A percentile compares a stretch with the other conserved stretches of the same genome.
Conservation (phyloP, 2,797 vertebrate genomes). For the Chaenodraco wilsoni region DNA sequence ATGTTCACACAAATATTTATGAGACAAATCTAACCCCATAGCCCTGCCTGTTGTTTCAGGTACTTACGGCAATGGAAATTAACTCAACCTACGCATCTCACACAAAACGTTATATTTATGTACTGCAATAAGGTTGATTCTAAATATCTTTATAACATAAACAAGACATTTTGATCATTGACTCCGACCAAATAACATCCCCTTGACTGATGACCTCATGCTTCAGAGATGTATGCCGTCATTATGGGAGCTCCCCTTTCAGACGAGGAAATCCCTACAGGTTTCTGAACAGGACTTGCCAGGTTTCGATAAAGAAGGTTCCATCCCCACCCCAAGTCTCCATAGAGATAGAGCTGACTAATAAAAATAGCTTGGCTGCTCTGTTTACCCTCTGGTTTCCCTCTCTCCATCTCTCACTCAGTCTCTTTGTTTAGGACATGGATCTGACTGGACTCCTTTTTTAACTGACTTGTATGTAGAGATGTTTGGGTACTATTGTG, state of each 20-base stretch:
- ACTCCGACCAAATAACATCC: constrained; percentile 53
- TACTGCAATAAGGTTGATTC: constrained; percentile 31
- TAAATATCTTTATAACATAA: constrained; percentile 20
- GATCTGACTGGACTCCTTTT: constrained; percentile 6
- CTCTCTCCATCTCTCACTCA: constrained; percentile 25
- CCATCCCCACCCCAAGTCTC: constrained; percentile 82
- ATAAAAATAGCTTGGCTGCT: constrained; percentile 78
- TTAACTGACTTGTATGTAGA: neutral
- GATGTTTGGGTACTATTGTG: too few relatives aligned
- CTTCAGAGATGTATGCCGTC: constrained; percentile 67
- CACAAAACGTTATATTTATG: neutral
- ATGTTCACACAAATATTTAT: too few relatives aligned
- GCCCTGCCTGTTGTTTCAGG: constrained; percentile 62
- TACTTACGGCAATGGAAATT: constrained; percentile 45
- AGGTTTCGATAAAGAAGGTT: constrained; percentile 83
- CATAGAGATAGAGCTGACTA: constrained; percentile 81
- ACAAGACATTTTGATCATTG: constrained; percentile 36
- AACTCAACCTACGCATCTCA: constrained; percentile 19
- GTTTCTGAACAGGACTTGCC: constrained; percentile 79
- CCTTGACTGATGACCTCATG: constrained; percentile 66
- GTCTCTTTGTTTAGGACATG: constrained; percentile 22
- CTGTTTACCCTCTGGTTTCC: constrained; percentile 64
- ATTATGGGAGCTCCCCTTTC: constrained; percentile 73
- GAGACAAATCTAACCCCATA: too few relatives aligned
- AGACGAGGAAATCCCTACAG: constrained; percentile 71